phyloP scores from a whole-genome alignment of 1,140 invertebrate genomes.

The Scaptomyza graminum region DNA sequence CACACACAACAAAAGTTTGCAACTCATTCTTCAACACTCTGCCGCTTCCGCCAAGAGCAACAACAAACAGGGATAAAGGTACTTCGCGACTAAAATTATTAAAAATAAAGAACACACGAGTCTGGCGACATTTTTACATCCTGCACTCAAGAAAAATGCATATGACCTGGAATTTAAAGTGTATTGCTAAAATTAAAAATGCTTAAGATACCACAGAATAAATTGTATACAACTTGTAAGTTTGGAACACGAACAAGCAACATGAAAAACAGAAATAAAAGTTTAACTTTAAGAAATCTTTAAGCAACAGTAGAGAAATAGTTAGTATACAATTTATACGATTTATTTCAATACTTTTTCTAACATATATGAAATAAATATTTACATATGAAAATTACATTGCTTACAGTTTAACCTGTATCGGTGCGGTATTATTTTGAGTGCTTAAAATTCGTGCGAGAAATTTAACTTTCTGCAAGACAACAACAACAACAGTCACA shows the following conservation, averaged over 20 bases:
- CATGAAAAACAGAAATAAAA: too few relatives aligned
- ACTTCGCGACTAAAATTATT: conserved; percentile 50
- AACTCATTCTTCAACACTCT: conserved; percentile 67
- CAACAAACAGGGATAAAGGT: conserved; percentile 33
- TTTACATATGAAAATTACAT: too few relatives aligned
- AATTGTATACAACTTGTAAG: too few relatives aligned
- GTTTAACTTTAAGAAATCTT: too few relatives aligned
- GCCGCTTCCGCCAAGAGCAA: neutral
- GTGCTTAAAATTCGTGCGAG: conserved; percentile 11
- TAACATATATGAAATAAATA: too few relatives aligned
- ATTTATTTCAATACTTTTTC: too few relatives aligned
- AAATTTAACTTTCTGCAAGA: neutral
- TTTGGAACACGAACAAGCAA: too few relatives aligned
- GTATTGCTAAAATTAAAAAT: neutral
- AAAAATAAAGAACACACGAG: conserved; percentile 1
- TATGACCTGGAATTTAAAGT: neutral
- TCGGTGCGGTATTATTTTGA: conserved; percentile 32
- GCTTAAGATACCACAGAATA: neutral
- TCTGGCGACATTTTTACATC: neutral
- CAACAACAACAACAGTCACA: neutral
- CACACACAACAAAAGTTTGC: conserved; percentile 49
- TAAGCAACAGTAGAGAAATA: too few relatives aligned
- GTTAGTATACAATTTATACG: too few relatives aligned
- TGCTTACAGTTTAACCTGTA: too few relatives aligned
- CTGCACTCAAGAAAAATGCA: neutral